Base-by-base conservation (phyloP, 2,888 invertebrate genomes). In the Hydropsyche betteni region DNA sequence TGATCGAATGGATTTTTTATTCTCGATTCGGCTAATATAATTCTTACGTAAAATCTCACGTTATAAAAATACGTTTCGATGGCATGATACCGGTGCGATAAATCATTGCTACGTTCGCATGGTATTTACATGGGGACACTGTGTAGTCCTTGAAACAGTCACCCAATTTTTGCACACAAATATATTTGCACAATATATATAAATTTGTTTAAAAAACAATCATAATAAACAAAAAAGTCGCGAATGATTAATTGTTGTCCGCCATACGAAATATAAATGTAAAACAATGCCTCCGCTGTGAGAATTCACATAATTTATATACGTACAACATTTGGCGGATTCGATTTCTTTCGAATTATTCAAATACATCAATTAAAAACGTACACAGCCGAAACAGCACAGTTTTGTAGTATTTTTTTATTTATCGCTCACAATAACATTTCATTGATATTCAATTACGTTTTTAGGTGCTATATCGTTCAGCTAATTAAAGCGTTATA, bases 311-410 rank as follows among this genome's bases (percentile, higher is more conserved):
- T 64, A 64, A 64, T 64, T 64, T 64, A 64, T 34, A 64, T 36
- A 33, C 24, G 16, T 24, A 24, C 24, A 24, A 24, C 36, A 36
- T 24, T 36, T 12, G 64, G 64, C 64, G 64, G 34, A 36, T 64
- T 64, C 64, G 64, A 64, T 64, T 64, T 64, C 64, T 64, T 36
- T 64, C 64, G 36, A 64, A 64, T 64, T 64, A 36, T 64, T 64
- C 64, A n/a, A 64, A 64, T 64, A 64, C 34, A 64, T 64, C 64
- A 64, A 64, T 64, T 24, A 58, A 58, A 58, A 14, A 53, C 44
- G 44, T 10, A 10, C 44, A 44, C 10, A 44, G 44, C 4, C 44
- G 44, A 44, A 44, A 44, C 44, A 44, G 10, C 44, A 44, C 44
- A 10, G 44, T 44, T 44, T 24, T 24, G 24, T 24, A 24, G 24